A percentile compares a stretch with the other conserved stretches of the same genome.
phyloP scores from a whole-genome alignment of 2,888 invertebrate genomes.

The Polydesmus complanatus region DNA sequence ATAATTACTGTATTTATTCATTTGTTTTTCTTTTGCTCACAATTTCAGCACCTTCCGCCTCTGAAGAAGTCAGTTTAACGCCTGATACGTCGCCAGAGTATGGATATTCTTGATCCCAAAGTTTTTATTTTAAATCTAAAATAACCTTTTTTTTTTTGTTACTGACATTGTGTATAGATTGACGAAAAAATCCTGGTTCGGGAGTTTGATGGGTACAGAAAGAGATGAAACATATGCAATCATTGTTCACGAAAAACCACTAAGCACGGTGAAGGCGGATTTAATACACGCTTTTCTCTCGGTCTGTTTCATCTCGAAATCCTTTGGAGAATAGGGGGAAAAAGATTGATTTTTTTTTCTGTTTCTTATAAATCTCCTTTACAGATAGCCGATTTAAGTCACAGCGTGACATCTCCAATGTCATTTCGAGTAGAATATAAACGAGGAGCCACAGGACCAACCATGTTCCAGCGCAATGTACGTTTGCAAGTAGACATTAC shows the following conservation, averaged over 20 bases:
- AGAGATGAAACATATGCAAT: slow-evolving; percentile 96
- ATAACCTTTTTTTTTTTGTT: neutral
- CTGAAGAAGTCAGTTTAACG: slow-evolving; percentile 81
- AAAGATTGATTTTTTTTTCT: too few species aligned
- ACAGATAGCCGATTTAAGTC: slow-evolving; percentile 88
- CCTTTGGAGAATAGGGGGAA: neutral
- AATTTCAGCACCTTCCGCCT: slow-evolving; percentile 47
- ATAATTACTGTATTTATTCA: too few species aligned
- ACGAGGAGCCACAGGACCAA: slow-evolving; percentile 72
- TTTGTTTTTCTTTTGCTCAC: neutral
- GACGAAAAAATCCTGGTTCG: slow-evolving; percentile 98
- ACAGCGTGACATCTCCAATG: slow-evolving; percentile 96
- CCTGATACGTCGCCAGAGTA: slow-evolving; percentile 87
- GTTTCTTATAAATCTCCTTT: slow-evolving; percentile 24
- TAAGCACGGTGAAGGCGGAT: slow-evolving; percentile 95
- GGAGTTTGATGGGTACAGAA: slow-evolving; percentile 89
- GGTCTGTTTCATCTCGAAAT: slow-evolving; percentile 45
- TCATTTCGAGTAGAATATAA: slow-evolving; percentile 97
- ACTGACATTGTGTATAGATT: slow-evolving; percentile 33
- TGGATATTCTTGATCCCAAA: slow-evolving; percentile 21
- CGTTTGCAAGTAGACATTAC: slow-evolving; percentile 59
- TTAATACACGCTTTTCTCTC: slow-evolving; percentile 96
- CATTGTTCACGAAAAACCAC: slow-evolving; percentile 85
- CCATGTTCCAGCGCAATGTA: slow-evolving; percentile 93
- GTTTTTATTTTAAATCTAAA: neutral